Percentiles rank a stretch among this genome's conserved stretches.
Evolutionary conservation across 2,888 invertebrate genomes (phyloP).

Genomic region (Ceramica pisi): DNA sequence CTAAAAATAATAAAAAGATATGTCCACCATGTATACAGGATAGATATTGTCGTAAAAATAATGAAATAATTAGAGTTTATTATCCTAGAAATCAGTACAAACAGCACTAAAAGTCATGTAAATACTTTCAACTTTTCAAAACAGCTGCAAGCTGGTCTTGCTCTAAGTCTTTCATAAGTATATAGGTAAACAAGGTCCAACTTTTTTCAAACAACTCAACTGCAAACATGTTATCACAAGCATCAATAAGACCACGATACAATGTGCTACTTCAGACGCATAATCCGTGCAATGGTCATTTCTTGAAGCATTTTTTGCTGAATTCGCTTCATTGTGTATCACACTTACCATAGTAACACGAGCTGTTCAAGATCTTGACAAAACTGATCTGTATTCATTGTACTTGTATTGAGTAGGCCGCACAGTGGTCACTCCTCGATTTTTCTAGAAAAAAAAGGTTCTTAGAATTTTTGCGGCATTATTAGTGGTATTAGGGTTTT

Average conservation of each 20-base stretch:
- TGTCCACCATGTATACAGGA: too few relatives aligned
- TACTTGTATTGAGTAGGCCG: constrained; percentile 54
- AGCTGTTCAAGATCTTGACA: constrained; percentile 73
- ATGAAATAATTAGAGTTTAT: too few relatives aligned
- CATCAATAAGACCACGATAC: constrained; percentile 59
- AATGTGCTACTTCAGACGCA: constrained; percentile 61
- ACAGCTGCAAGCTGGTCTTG: background rate
- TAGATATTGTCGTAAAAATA: too few relatives aligned
- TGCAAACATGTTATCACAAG: constrained; percentile 55
- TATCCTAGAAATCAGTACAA: too few relatives aligned
- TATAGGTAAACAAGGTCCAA: background rate
- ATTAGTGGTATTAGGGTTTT: constrained; percentile 69
- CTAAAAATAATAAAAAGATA: too few relatives aligned
- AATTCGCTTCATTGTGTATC: constrained; percentile 66
- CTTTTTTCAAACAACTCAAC: constrained; percentile 5
- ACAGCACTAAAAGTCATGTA: too few relatives aligned
- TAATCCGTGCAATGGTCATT: constrained; percentile 76
- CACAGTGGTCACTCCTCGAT: constrained; percentile 76
- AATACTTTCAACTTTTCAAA: background rate
- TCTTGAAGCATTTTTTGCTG: constrained; percentile 60
- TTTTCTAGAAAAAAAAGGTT: constrained; percentile 68
- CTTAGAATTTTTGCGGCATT: constrained; percentile 69
- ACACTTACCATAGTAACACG: constrained; percentile 69
- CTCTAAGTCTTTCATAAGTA: background rate
- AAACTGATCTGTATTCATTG: constrained; percentile 68